Evolutionary conservation across 2,113 vertebrate genomes (phyloP), one percentile per base, ranked within the genome.

Genomic region (Proteles cristata): DNA sequence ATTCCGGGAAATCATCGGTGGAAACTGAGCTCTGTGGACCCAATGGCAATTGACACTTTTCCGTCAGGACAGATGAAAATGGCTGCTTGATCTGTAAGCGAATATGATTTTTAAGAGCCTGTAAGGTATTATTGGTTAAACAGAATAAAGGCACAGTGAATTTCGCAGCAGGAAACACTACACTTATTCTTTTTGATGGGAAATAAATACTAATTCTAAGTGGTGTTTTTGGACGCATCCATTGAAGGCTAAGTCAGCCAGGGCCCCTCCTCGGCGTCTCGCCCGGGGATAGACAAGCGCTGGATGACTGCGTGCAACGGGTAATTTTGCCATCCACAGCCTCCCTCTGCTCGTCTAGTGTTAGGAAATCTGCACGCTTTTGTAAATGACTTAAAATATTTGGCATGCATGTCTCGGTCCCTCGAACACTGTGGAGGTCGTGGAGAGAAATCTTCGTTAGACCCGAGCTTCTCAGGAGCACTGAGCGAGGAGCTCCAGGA

Each of bases 21-120:
- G 95, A 83, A 39, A 79, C 96, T 69, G 96, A 95, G 87, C 97
- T 95, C 96, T 90, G 94, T 0, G 66, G 94, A 94, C 94, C 23
- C 93, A 92, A 45, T 5, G 82, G 65, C 79, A 88, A 95, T 90
- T 95, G 97, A 35, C 58, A 65, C 97, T 93, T 95, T 97, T 95
- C 98, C 83, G 53, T 97, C 83, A 97, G 90, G 97, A 97, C 97
- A 96, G 97, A 94, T 87, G 97, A 92, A 98, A 98, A 98, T 61
- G 97, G 96, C 97, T 74, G 82, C 83, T 88, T 93, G 90, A 88
- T 98, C 94, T 92, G 94, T 66, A 93, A 98, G 85, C 33, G 81
- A 96, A 74, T 97, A 82, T 97, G 95, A 90, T 98, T 90, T 96
- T 97, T 73, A 76, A 92, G 93, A 66, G 53, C 97, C 98, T 90